Evolutionary conservation across 2,888 invertebrate species (phyloP).

Genomic region (Monoplex corrugatus): DNA sequence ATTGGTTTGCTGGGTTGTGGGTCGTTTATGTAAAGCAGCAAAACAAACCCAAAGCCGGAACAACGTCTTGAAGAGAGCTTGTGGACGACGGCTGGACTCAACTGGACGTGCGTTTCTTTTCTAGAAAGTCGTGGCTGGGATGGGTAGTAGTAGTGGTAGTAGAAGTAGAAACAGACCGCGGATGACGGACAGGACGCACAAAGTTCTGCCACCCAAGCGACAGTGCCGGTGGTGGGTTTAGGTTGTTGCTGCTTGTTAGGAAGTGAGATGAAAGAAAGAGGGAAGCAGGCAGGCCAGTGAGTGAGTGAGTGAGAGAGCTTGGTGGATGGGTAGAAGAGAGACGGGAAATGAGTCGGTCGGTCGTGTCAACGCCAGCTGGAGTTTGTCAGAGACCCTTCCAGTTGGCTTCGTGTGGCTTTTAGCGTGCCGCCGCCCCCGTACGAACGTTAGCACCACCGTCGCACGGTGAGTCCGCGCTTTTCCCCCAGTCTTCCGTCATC

Average conservation of each 20-base stretch:
- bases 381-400: neutral
- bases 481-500: neutral
- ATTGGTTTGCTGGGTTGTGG: too few relatives aligned
- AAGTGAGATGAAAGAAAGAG: too few relatives aligned
- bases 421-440: slow-evolving; percentile 36
- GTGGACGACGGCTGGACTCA: neutral
- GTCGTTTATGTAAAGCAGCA: too few relatives aligned
- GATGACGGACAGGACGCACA: too few relatives aligned
- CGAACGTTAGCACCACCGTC: neutral
- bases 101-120: neutral
- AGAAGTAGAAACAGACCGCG: too few relatives aligned
- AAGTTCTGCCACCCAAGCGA: too few relatives aligned
- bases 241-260: too few relatives aligned
- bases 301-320: neutral
- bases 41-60: too few relatives aligned
- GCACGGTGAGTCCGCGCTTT: neutral
- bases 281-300: neutral
- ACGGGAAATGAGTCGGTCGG: neutral
- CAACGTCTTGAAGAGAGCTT: too few relatives aligned
- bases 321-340: neutral
- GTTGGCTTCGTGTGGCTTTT: slow-evolving; percentile 23
- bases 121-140: neutral
- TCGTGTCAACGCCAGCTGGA: slow-evolving; percentile 22
- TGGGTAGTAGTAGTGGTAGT: too few relatives aligned
- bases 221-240: too few relatives aligned